A percentile compares a stretch with the other conserved stretches of the same genome.
Evolutionary conservation across 2,888 invertebrate genomes (phyloP).

Genomic region (Osedax fenrisi): DNA sequence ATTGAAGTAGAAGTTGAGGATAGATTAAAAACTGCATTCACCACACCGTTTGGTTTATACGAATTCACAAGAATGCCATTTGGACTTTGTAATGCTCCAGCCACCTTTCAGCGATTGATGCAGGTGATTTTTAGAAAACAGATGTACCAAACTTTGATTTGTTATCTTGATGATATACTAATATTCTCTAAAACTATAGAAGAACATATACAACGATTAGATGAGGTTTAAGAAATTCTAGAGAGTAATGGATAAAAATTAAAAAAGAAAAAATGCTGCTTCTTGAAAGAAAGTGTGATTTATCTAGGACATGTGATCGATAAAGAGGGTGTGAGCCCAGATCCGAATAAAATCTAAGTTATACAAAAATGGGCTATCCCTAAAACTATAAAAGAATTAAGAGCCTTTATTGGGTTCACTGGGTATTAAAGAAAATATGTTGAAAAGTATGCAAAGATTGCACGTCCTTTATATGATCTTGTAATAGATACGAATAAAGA

Average conservation of each 20-base stretch:
- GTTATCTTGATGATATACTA: constrained; percentile 37
- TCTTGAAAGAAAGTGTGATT: constrained; percentile 29
- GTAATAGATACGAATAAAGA: too few species aligned
- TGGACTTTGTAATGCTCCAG: constrained; percentile 34
- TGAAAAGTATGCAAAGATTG: too few species aligned
- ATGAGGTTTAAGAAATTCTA: constrained; percentile 31
- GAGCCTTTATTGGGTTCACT: neutral
- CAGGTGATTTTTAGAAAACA: constrained; percentile 33
- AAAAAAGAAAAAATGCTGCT: constrained; percentile 32
- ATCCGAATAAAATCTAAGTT: neutral
- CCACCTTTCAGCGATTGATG: constrained; percentile 37
- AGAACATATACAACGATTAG: constrained; percentile 27
- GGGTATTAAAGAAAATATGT: too few species aligned
- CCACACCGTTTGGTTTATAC: constrained; percentile 32
- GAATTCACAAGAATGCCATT: constrained; percentile 35
- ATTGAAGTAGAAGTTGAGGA: constrained; percentile 28
- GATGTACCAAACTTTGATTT: constrained; percentile 28
- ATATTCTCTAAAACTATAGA: constrained; percentile 28
- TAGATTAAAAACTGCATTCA: constrained; percentile 35
- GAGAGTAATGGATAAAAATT: constrained; percentile 27
- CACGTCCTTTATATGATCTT: too few species aligned
- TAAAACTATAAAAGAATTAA: neutral
- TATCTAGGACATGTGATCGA: constrained; percentile 33
- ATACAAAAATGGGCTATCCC: neutral
- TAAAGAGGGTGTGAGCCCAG: constrained; percentile 22